These are phyloP conservation scores for Ips nitidus DNA, from an alignment of 1,140 invertebrate genomes.

Conservation along the genomic window DNA sequence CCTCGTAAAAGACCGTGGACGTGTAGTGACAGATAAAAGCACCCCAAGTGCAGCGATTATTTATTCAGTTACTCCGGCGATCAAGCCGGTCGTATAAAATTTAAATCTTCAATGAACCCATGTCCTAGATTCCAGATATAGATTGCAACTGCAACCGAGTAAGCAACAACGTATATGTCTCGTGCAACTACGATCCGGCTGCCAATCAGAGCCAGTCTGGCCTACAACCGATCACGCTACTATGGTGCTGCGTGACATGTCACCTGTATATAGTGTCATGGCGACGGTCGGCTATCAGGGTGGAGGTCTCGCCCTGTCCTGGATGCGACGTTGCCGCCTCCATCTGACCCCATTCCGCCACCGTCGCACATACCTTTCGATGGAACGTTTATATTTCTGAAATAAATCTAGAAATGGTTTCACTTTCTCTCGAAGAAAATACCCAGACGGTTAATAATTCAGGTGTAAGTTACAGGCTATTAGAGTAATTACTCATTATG, in stretches of 20 bases:
- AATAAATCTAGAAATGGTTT: too few species aligned
- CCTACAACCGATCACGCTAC: conserved; percentile 10
- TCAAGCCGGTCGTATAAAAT: too few species aligned
- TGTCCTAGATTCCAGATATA: conserved; percentile 18
- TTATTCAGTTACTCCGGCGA: too few species aligned
- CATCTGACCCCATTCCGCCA: neutral
- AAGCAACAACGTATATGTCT: neutral
- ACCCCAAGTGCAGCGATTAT: too few species aligned
- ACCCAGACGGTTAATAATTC: too few species aligned
- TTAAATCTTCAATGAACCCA: conserved; percentile 20
- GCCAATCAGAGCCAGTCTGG: conserved; percentile 9
- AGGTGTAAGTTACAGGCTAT: too few species aligned
- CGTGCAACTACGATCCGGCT: conserved; percentile 3
- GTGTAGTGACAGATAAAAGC: too few species aligned
- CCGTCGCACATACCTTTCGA: neutral
- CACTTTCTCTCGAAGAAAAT: too few species aligned
- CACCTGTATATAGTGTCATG: conserved; percentile 4
- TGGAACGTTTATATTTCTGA: too few species aligned
- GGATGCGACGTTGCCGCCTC: neutral
- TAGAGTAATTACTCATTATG: too few species aligned
- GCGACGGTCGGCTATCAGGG: neutral
- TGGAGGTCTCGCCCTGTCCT: conserved; percentile 5
- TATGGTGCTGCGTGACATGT: conserved; percentile 17
- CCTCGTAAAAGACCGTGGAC: too few species aligned
- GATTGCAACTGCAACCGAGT: neutral